Evolutionary conservation across 2,113 vertebrate species (phyloP).

Genomic region (Callionymus lyra): DNA sequence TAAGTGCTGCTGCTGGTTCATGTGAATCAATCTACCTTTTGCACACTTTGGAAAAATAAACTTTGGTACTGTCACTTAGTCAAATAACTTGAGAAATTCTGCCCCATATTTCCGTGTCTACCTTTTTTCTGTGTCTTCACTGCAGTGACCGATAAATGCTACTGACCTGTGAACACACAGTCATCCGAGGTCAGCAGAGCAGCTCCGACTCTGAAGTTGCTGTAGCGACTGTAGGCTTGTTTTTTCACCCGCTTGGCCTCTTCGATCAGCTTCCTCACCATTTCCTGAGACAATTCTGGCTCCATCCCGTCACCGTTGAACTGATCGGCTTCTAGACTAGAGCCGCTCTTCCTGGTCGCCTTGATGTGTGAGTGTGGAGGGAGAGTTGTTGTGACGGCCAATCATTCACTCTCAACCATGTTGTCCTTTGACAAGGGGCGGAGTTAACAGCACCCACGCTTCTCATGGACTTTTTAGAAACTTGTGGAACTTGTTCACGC

Average conservation of each 20-base stretch:
- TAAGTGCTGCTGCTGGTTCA: no score
- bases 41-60: no score
- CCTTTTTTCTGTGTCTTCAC: no score
- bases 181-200: constrained; percentile 72
- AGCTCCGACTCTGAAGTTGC: constrained; percentile 83
- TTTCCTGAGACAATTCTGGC: constrained; percentile 15
- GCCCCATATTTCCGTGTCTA: no score
- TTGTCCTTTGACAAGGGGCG: neutral
- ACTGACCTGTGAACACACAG: constrained; percentile 77
- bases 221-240: constrained; percentile 85
- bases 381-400: constrained; percentile 31
- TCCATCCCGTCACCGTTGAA: no score
- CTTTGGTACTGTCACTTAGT: no score
- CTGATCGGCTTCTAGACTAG: neutral
- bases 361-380: constrained; percentile 15
- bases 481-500: no score
- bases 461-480: no score
- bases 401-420: constrained; percentile 6
- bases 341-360: neutral
- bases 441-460: no score
- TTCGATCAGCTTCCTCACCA: constrained; percentile 35
- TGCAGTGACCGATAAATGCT: neutral
- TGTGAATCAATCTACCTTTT: no score
- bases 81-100: no score
- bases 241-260: constrained; percentile 69